Percentiles rank a stretch among this genome's conserved stretches.
Evolutionary conservation across 2,113 vertebrate species (phyloP).

Genomic region (Tonatia bakeri): DNA sequence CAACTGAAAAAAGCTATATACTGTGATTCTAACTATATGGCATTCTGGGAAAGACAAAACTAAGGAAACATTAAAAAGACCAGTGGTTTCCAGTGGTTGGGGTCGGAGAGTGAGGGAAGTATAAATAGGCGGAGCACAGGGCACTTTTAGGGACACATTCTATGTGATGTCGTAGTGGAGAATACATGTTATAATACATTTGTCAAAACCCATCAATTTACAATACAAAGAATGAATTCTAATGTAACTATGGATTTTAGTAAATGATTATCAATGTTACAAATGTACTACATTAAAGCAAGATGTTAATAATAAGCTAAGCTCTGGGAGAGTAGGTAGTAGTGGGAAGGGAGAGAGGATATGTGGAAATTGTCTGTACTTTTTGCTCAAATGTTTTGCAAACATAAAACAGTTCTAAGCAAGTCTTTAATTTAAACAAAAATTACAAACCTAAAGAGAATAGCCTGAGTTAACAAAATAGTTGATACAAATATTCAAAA

Average conservation of each 20-base stretch:
- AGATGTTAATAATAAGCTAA: not conserved
- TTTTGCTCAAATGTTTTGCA: not conserved
- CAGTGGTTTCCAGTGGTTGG: not conserved
- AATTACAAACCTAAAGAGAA: not conserved
- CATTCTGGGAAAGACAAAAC: not conserved
- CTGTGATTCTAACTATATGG: not conserved
- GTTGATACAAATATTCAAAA: not conserved
- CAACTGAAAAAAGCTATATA: not conserved
- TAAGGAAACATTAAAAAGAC: not conserved
- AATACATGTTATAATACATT: not conserved
- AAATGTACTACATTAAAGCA: not conserved
- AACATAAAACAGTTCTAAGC: not conserved
- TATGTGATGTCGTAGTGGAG: not conserved
- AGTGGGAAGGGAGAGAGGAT: not conserved
- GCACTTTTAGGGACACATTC: not conserved
- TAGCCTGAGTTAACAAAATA: not conserved
- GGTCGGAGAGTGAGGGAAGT: accelerated
- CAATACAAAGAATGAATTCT: not conserved
- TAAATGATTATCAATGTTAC: not conserved
- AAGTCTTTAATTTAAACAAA: not conserved
- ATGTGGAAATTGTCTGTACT: not conserved
- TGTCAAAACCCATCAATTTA: not conserved
- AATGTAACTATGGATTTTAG: not conserved
- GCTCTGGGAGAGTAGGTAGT: not conserved
- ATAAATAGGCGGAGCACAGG: not conserved